Evolutionary conservation across 2,888 invertebrate genomes (phyloP).

Genomic region (Latrodectus hesperus): DNA sequence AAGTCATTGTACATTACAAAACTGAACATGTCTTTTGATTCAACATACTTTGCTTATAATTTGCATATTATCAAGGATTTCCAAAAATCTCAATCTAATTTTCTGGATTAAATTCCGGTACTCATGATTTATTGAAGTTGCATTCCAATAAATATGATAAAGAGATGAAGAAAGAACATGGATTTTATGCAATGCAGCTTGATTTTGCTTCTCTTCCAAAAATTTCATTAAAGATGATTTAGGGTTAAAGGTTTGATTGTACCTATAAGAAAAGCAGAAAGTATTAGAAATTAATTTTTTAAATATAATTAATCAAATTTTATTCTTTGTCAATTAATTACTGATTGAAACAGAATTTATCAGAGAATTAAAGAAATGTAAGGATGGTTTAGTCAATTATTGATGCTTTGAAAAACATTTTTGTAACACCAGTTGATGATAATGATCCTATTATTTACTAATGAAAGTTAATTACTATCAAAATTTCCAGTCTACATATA

Average conservation of each 20-base stretch:
- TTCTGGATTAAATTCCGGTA: slow-evolving; percentile 33
- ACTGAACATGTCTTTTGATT: too few species aligned
- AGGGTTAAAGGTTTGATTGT: slow-evolving; percentile 59
- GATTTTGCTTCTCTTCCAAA: slow-evolving; percentile 53
- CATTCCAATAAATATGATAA: slow-evolving; percentile 17
- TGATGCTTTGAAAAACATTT: too few species aligned
- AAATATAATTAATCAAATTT: too few species aligned
- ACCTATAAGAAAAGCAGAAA: slow-evolving; percentile 20
- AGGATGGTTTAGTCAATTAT: too few species aligned
- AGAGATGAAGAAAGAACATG: slow-evolving; percentile 51
- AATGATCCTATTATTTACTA: too few species aligned
- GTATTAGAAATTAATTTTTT: not conserved
- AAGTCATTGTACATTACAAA: too few species aligned
- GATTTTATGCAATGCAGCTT: slow-evolving; percentile 50
- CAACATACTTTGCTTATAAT: slow-evolving; percentile 44
- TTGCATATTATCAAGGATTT: slow-evolving; percentile 45
- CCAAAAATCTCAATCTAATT: slow-evolving; percentile 49
- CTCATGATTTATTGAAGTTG: not conserved
- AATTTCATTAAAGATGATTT: slow-evolving; percentile 40
- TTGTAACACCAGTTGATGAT: too few species aligned
- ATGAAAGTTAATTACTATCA: too few species aligned
- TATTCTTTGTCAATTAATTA: not conserved
- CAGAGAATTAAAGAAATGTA: too few species aligned
- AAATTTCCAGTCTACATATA: too few species aligned
- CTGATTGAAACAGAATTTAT: not conserved